Conservation (phyloP, 2,888 invertebrate genomes). For the Drosophila macrospina region DNA sequence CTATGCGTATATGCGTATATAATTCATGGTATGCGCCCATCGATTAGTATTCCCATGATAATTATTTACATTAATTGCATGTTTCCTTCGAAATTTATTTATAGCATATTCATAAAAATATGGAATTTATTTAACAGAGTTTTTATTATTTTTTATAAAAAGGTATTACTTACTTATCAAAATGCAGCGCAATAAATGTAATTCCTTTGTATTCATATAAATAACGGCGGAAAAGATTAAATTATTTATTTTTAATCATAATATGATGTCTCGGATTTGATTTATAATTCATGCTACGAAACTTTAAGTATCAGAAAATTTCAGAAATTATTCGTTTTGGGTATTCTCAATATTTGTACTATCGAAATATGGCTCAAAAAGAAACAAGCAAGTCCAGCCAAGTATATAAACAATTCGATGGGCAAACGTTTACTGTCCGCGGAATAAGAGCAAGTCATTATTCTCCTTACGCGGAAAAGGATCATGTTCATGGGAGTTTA, state of each 20-base stretch:
- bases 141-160: no score
- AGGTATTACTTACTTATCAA: no score
- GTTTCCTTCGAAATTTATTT: not conserved
- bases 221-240: no score
- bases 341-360: no score
- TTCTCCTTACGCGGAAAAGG: not conserved
- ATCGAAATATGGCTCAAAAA: conserved; percentile 4
- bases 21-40: conserved; percentile 16
- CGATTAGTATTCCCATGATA: conserved; percentile 20
- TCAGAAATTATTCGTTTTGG: not conserved
- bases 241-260: no score
- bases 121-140: no score
- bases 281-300: not conserved
- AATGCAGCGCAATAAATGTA: no score
- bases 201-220: no score
- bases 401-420: not conserved
- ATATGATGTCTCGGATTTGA: not conserved
- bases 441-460: not conserved
- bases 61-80: conserved; percentile 14
- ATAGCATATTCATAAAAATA: no score
- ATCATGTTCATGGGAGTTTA: not conserved
- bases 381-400: not conserved
- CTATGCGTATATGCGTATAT: conserved; percentile 7
- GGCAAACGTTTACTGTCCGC: not conserved
- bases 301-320: conserved; percentile 7